phyloP scores from a whole-genome alignment of 2,888 invertebrate genomes.

The Nesidiocoris tenuis region DNA sequence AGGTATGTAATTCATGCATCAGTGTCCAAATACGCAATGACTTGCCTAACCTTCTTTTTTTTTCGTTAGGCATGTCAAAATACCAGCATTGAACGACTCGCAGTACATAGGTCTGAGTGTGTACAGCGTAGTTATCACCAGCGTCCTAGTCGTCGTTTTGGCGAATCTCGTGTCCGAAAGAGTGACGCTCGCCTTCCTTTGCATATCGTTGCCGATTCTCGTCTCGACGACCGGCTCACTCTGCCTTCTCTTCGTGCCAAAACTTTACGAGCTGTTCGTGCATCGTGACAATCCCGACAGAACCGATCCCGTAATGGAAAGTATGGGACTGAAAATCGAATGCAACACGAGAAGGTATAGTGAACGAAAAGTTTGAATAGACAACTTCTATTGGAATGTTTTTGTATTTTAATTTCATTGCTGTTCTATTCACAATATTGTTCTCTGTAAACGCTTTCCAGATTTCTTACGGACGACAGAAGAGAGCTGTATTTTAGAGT shows the following conservation, averaged over 20 bases:
- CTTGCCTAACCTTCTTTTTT: too few species aligned
- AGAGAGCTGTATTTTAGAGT: constrained; percentile 78
- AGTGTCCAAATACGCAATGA: too few species aligned
- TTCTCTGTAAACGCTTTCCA: too few species aligned
- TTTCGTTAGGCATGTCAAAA: constrained; percentile 72
- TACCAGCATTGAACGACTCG: constrained; percentile 87
- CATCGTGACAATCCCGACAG: constrained; percentile 39
- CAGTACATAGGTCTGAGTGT: constrained; percentile 92
- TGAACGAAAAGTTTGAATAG: too few species aligned
- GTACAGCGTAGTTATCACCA: constrained; percentile 86
- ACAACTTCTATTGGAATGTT: too few species aligned
- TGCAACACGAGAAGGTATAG: constrained; percentile 74
- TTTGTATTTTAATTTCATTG: neutral
- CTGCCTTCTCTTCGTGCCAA: constrained; percentile 82
- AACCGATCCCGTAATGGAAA: constrained; percentile 77
- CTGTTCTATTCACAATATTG: too few species aligned
- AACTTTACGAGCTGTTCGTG: constrained; percentile 69
- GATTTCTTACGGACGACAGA: constrained; percentile 79
- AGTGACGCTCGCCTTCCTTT: constrained; percentile 75
- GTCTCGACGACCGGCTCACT: constrained; percentile 83
- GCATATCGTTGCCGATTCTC: constrained; percentile 79
- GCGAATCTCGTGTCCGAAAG: constrained; percentile 84
- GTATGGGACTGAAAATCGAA: constrained; percentile 84
- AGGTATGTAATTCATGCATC: too few species aligned
- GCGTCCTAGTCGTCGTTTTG: constrained; percentile 80